Percentiles rank a stretch among this genome's conserved stretches.
phyloP scores from a whole-genome alignment of 1,140 invertebrate species.

The Lineus longissimus region DNA sequence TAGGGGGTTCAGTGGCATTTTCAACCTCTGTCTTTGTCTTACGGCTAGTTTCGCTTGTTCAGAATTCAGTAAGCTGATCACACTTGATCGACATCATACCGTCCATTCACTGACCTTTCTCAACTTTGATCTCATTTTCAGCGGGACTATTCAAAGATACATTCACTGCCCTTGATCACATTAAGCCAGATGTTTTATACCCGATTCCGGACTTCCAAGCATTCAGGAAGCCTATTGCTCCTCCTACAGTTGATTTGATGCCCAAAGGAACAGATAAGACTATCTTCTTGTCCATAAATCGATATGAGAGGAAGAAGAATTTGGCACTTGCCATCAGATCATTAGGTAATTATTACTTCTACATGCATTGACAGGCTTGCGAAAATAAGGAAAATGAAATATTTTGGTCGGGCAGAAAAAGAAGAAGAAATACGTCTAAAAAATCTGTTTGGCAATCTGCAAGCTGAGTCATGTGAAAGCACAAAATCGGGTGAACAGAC shows the following conservation, averaged over 20 bases:
- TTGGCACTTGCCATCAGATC: slow-evolving; percentile 77
- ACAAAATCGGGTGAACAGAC: too few species aligned
- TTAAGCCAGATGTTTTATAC: slow-evolving; percentile 76
- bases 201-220: slow-evolving; percentile 83
- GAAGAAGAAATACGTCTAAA: background rate
- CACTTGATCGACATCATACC: background rate
- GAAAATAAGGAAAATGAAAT: background rate
- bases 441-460: too few species aligned
- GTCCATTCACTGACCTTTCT: slow-evolving; percentile 12
- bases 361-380: background rate
- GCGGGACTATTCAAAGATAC: slow-evolving; percentile 77
- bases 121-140: slow-evolving; percentile 40
- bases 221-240: slow-evolving; percentile 64
- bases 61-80: too few species aligned
- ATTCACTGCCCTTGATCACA: slow-evolving; percentile 65
- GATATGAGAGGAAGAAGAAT: slow-evolving; percentile 97
- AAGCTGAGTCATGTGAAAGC: too few species aligned
- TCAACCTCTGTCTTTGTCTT: too few species aligned
- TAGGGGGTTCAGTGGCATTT: too few species aligned
- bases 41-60: too few species aligned
- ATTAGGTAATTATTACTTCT: slow-evolving; percentile 60
- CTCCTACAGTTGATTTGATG: slow-evolving; percentile 54
- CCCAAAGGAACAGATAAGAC: slow-evolving; percentile 26
- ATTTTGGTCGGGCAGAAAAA: background rate
- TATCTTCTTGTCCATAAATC: slow-evolving; percentile 87